Conservation (phyloP, 2,113 vertebrate species). For the Limnothrissa miodon region DNA sequence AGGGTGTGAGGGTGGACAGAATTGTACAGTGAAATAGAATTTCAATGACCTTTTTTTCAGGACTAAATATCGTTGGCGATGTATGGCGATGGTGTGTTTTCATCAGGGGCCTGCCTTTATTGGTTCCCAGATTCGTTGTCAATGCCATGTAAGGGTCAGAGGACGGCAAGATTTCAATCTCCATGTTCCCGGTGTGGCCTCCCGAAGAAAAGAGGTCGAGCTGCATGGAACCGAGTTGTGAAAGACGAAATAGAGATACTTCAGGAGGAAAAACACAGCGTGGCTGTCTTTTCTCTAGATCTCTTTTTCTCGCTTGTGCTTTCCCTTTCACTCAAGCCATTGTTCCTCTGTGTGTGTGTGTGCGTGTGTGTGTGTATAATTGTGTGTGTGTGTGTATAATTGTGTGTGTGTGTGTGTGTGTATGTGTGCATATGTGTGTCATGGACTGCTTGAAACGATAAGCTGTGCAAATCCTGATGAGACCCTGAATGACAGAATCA, state of each 20-base stretch:
- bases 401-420: slow-evolving; percentile 8
- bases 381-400: not conserved
- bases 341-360: not conserved
- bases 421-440: slow-evolving; percentile 46
- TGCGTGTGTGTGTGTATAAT: slow-evolving; percentile 1
- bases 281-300: not conserved
- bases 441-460: slow-evolving; percentile 82
- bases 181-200: not conserved
- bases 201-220: not conserved
- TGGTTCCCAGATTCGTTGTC: not conserved
- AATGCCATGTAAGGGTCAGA: not conserved
- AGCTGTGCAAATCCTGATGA: slow-evolving; percentile 78
- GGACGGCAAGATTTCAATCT: not conserved
- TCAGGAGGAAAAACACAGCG: not conserved
- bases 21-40: not conserved
- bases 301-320: not conserved
- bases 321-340: not conserved
- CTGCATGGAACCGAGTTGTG: not conserved
- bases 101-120: not conserved
- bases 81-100: not conserved
- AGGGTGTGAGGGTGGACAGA: not conserved
- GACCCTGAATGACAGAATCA: slow-evolving; percentile 84
- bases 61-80: not conserved
- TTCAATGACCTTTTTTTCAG: not conserved
- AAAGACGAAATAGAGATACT: not conserved